phyloP scores from a whole-genome alignment of 2,113 vertebrate genomes.

The Mus musculus region GRCm39 chr10:123909001-123909500 shows the following conservation, averaged over 20 bases:
- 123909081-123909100: constrained; percentile 54
- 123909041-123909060: constrained; percentile 63
- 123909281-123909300: neutral
- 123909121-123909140: neutral
- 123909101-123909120: constrained; percentile 28
- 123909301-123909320: neutral
- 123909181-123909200: neutral
- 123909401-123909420: neutral
- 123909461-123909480: neutral
- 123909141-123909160: neutral
- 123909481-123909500: neutral
- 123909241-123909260: neutral
- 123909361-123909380: neutral
- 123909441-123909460: neutral
- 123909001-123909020: constrained; percentile 47
- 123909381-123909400: neutral
- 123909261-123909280: neutral
- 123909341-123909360: neutral
- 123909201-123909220: neutral
- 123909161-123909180: constrained; percentile 15
- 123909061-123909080: constrained; percentile 36
- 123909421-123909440: neutral
- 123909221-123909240: constrained; percentile 14
- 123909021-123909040: constrained; percentile 11
- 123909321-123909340: too few species aligned